Base-by-base conservation (phyloP, 2,113 vertebrate genomes). In the Dasypus novemcinctus region DNA sequence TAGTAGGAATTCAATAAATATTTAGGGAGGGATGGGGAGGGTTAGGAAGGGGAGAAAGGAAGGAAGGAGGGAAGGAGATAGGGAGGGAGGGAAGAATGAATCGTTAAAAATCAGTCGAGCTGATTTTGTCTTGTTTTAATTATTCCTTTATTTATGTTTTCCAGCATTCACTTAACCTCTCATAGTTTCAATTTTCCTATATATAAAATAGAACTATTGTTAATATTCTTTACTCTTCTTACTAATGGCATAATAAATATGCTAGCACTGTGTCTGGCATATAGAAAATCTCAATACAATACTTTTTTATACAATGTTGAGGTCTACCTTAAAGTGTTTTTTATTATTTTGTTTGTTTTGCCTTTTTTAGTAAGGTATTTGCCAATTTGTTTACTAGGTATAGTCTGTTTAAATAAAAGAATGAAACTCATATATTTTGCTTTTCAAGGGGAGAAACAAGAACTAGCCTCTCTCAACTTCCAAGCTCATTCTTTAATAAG, bases 141-240 rank as follows among this genome's bases (percentile, higher is more conserved):
- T 95, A 80, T 86, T 90, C n/a, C 75, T 90, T 68, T 3, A 54
- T 57, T 59, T 90, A 87, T 59, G 7, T 78, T 33, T 61, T 93
- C 76, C 87, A 74, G 29, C n/a, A 90, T 38, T 63, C 31, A 57
- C 27, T 80, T 85, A 89, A 64, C 11, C 69, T 92, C 46, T 92
- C 57, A 79, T 82, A 95, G 84, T 72, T 82, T 94, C 31, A 64
- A 7, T n/a, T 94, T 85, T 91, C 46, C 31, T 46, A 81, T 78
- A 33, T 86, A 54, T 54, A 76, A 95, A 87, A 72, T 61, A 29
- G 5, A 75, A 54, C 10, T 57, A 21, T 59, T 96, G 81, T 92
- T 64, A 91, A 84, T 75, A 80, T 2, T 1, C 2, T 10, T 91
- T 87, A 49, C 12, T 17, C 21, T 93, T 23, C 11, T 91, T 54